Evolutionary conservation across 2,113 vertebrate species (phyloP), one percentile per base, ranked within the genome.

Genomic region (Rynchops niger): DNA sequence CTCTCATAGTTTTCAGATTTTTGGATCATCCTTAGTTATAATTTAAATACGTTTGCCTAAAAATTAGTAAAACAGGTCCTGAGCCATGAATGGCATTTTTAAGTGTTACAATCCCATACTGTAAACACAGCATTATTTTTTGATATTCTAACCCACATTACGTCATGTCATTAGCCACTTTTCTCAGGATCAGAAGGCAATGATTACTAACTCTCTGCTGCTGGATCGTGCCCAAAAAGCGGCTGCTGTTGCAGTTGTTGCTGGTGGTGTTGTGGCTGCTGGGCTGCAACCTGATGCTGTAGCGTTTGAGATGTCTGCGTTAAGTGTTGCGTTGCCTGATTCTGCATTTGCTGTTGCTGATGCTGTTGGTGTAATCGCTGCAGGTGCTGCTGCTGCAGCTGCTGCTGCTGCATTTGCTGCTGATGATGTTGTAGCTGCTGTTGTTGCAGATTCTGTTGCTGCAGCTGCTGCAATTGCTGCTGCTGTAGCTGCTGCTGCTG

Each of bases 211-310:
- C 99, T 98, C 78, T 99, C 99, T 77, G 98, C 97, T 9, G 99
- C 98, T 0, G 98, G 99, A 95, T 99, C 99, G 0, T 99, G 99
- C 58, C 99, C 99, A n/a, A 99, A 99, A 15, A 99, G 98, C 32
- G 98, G 99, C 15, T 98, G 98, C 15, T 98, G 95, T 38, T 98
- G 99, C 22, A 98, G 91, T 17, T 97, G 98, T 19, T 98, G 98
- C 96, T 96, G 96, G 82, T 97, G 96, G 80, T 96, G 98, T 21
- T 98, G 98, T 25, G 85, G 97, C 79, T 98, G 98, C 86, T 98
- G 99, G 26, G 98, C 97, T 62, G 98, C 98, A 15, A 97, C 94
- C 56, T 98, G 98, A 83, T 98, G 99, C 92, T 99, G 99, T 61
- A 97, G 98, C 62, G 69, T 96, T 97, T 90, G 98, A 58, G 98